These are phyloP conservation scores for Melitaea cinxia DNA, from an alignment of 1,140 invertebrate species.

Conservation along the genomic window DNA sequence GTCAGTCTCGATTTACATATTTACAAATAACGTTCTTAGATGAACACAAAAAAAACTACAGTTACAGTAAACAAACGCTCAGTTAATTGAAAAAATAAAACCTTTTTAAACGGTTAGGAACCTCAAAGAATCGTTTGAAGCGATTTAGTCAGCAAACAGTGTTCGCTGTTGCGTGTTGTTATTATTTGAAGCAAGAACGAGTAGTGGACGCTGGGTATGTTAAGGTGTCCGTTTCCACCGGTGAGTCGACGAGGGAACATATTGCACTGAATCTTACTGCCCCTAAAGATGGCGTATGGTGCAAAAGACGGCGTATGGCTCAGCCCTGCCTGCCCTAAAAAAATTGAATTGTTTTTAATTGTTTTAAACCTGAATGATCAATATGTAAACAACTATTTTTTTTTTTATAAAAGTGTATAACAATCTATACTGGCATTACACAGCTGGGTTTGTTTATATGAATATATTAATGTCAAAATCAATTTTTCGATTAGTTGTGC, in stretches of 20 bases:
- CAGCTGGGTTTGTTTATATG: no score
- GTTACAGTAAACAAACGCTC: neutral
- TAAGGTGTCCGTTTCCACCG: slow-evolving; percentile 46
- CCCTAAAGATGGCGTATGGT: slow-evolving; percentile 27
- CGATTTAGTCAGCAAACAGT: slow-evolving; percentile 40
- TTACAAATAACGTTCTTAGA: no score
- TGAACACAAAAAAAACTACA: no score
- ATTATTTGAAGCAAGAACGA: neutral
- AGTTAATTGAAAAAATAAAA: neutral
- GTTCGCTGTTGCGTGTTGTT: slow-evolving; percentile 43
- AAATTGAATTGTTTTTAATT: no score
- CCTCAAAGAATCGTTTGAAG: slow-evolving; percentile 4
- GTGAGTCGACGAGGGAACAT: slow-evolving; percentile 40
- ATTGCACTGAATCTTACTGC: slow-evolving; percentile 30
- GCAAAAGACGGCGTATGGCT: slow-evolving; percentile 15
- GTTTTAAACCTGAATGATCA: no score
- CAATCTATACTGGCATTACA: no score
- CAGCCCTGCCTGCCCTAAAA: no score
- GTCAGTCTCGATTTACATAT: no score
- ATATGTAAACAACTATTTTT: no score
- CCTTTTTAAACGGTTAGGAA: neutral
- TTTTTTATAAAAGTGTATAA: no score
- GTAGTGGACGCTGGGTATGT: slow-evolving; percentile 9
- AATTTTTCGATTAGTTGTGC: no score
- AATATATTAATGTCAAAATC: no score